Base-by-base conservation (phyloP, 2,797 vertebrate genomes). In the Tympanoctomys barrerae region DNA sequence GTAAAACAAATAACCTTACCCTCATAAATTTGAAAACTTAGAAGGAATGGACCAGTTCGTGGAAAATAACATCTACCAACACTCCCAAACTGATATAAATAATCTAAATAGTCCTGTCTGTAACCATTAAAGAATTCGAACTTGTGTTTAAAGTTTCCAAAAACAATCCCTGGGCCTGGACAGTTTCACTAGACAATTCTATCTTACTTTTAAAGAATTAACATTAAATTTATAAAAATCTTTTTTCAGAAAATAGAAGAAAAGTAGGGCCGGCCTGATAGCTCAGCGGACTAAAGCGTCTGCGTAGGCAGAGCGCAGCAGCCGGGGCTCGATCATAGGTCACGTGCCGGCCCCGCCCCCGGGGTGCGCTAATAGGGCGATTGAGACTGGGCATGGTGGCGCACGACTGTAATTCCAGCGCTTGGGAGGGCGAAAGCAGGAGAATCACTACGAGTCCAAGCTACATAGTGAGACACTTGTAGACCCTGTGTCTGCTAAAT, bases 101-200 rank as follows among this genome's bases (percentile, higher is more conserved):
- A 66, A 79, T 77, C 42, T 93, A n/a, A n/a, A 87, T 49, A 78
- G 49, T 84, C 78, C 6, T 91, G 33, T 73, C 6, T 89, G 36
- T 81, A 54, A 82, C 26, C 24, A 61, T 42, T 87, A 83, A 68
- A 91, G 28, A 94, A 93, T 89, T 2, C 39, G 22, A 90, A 94
- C 19, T 54, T 66, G 33, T 36, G 64, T 78, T 87, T 78, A 49
- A 73, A 73, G 42, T 16, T 78, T 36, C 59, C 28, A 66, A 46
- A 16, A 61, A 82, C 75, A 75, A 33, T n/a, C 36, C 24, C 28
- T 66, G 22, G n/a, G 49, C 26, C 61, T 77, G 7, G 5, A 71
- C 18, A 88, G n/a, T 87, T 94, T 94, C 90, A 87, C 21, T 49
- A 24, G 39, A 87, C 22, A 95, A 87, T 92, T 82, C 62, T 73